Conservation (phyloP, 2,113 vertebrate species). For the Gallinago jamesoni region DNA sequence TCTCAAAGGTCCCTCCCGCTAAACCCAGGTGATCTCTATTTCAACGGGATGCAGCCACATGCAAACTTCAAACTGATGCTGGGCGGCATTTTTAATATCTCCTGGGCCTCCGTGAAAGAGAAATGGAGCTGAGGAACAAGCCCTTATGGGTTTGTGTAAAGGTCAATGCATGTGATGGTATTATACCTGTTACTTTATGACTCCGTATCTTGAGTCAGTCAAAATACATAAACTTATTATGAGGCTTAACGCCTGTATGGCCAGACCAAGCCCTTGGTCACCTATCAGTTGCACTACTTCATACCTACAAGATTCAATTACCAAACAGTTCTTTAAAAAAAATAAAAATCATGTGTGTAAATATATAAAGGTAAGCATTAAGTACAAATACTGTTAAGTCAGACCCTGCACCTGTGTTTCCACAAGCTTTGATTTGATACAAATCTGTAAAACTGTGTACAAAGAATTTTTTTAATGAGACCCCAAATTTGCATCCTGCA, state of each 20-base stretch:
- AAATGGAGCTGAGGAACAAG: not conserved
- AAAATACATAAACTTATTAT: not conserved
- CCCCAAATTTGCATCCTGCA: not conserved
- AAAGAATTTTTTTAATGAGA: not conserved
- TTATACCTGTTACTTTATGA: not conserved
- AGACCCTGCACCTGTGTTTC: not conserved
- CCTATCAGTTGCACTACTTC: rapidly evolving
- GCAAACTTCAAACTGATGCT: not conserved
- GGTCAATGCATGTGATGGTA: not conserved
- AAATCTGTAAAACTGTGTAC: not conserved
- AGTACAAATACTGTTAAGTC: not conserved
- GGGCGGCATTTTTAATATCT: not conserved
- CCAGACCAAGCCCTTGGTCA: not conserved
- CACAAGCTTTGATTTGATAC: not conserved
- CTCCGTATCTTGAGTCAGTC: not conserved
- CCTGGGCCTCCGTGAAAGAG: not conserved
- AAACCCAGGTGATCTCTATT: not conserved
- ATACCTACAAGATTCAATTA: not conserved
- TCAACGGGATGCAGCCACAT: rapidly evolving
- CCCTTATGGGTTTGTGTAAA: not conserved
- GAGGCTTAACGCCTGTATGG: not conserved
- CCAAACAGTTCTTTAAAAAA: not conserved
- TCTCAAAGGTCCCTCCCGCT: not conserved
- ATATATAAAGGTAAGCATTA: not conserved
- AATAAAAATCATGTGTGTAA: not conserved